phyloP scores from a whole-genome alignment of 2,113 vertebrate species.

The Muntiacus reevesi region DNA sequence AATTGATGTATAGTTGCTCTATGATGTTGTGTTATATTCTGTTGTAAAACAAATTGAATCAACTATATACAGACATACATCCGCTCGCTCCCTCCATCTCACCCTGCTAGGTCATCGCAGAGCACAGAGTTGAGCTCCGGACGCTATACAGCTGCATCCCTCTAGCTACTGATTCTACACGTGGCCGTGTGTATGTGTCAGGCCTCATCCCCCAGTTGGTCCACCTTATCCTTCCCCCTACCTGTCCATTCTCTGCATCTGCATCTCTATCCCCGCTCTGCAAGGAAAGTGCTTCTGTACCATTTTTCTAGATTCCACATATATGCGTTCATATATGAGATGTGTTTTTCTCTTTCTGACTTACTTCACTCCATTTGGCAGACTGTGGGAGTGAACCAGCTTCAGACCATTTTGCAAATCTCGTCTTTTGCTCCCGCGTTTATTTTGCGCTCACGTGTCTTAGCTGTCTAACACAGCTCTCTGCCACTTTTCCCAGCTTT shows the following conservation, averaged over 20 bases:
- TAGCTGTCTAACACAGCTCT: not conserved
- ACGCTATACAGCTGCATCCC: not conserved
- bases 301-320: not conserved
- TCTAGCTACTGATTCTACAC: not conserved
- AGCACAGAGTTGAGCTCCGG: not conserved
- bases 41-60: not conserved
- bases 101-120: accelerated
- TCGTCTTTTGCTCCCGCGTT: not conserved
- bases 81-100: not conserved
- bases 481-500: not conserved
- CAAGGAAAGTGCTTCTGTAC: not conserved
- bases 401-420: not conserved
- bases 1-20: not conserved
- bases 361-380: not conserved
- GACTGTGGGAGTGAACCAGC: not conserved
- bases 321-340: not conserved
- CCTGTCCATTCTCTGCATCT: not conserved
- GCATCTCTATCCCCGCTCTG: accelerated
- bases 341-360: not conserved
- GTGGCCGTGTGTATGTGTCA: accelerated
- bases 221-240: not conserved
- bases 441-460: not conserved
- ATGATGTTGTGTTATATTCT: not conserved
- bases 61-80: accelerated
- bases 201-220: not conserved